These are phyloP conservation scores for Phenganax stokvisi DNA, from an alignment of 92 coral and sea anemone species.

Conservation along the genomic window DNA sequence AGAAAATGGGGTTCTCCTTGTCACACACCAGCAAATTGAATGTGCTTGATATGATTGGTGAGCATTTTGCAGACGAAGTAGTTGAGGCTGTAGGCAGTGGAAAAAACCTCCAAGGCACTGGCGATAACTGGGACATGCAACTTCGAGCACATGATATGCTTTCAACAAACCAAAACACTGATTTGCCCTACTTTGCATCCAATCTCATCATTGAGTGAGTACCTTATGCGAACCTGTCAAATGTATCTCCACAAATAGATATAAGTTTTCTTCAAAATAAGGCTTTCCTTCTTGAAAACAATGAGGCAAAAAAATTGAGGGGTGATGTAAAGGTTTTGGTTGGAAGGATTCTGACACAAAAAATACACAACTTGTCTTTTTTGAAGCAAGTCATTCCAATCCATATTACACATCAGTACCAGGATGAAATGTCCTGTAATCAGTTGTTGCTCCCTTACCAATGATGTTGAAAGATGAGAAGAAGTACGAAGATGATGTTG, in stretches of 20 bases:
- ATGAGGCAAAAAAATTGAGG: slow-evolving; percentile 34
- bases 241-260: slow-evolving; percentile 44
- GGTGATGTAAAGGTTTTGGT: slow-evolving; percentile 51
- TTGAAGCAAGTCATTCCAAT: slow-evolving; percentile 45
- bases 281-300: slow-evolving; percentile 39
- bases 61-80: background rate
- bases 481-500: slow-evolving; percentile 49
- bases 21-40: background rate
- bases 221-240: slow-evolving; percentile 35
- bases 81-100: slow-evolving; percentile 6
- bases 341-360: slow-evolving; percentile 32
- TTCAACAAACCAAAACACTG: slow-evolving; percentile 44
- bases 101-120: slow-evolving; percentile 45
- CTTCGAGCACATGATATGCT: slow-evolving; percentile 46
- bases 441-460: background rate
- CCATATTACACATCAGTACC: slow-evolving; percentile 41
- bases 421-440: slow-evolving; percentile 18
- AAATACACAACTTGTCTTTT: slow-evolving; percentile 45
- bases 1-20: too few species aligned
- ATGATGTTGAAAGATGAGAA: slow-evolving; percentile 36
- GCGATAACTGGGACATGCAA: slow-evolving; percentile 51
- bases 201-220: slow-evolving; percentile 50
- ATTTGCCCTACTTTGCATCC: slow-evolving; percentile 55
- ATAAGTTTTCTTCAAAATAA: slow-evolving; percentile 26
- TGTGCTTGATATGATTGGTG: background rate